These are phyloP conservation scores for Nannoperca australis DNA, from an alignment of 2,797 vertebrate genomes.

Conservation along the genomic window DNA sequence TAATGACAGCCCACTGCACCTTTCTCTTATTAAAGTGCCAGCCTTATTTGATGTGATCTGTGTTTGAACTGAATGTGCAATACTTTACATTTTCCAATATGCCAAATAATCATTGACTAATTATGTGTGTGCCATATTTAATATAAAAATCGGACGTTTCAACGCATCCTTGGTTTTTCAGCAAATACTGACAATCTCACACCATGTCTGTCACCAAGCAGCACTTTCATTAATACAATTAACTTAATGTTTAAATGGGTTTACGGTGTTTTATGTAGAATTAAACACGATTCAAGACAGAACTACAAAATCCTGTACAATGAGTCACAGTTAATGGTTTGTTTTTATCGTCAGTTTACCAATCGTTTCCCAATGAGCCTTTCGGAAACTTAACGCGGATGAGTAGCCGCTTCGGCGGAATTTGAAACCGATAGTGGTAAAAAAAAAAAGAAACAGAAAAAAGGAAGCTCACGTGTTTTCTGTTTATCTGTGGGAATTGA, in stretches of 20 bases:
- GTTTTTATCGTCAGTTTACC: background rate
- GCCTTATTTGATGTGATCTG: background rate
- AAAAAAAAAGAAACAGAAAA: background rate
- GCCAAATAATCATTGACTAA: background rate
- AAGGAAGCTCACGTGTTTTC: background rate
- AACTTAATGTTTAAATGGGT: background rate
- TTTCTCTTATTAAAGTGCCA: background rate
- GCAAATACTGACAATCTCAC: background rate
- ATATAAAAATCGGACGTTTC: background rate
- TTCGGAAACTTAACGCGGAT: conserved; percentile 70
- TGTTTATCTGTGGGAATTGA: background rate
- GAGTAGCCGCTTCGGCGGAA: conserved; percentile 51
- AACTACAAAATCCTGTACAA: background rate
- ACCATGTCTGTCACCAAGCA: background rate
- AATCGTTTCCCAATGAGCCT: background rate
- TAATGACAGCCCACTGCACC: conserved; percentile 7
- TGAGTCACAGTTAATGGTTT: background rate
- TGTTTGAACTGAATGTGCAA: background rate
- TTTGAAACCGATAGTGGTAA: conserved; percentile 33
- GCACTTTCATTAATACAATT: background rate
- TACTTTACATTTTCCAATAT: background rate
- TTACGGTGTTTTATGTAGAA: background rate
- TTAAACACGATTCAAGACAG: background rate
- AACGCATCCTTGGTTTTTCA: background rate
- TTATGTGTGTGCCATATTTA: background rate